phyloP scores from a whole-genome alignment of 2,113 vertebrate genomes.

The Bettongia penicillata region DNA sequence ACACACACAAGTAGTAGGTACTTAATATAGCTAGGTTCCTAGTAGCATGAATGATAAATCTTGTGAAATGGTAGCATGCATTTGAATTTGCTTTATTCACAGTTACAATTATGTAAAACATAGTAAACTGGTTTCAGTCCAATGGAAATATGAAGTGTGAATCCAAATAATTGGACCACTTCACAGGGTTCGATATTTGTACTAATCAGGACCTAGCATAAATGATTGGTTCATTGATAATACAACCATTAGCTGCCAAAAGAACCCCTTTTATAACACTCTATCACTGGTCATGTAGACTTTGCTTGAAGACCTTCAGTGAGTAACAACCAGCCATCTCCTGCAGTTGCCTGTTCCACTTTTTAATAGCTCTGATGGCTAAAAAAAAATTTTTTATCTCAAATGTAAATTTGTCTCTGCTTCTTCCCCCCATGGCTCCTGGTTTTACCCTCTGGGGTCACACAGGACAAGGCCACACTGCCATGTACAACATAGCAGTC shows the following conservation, averaged over 20 bases:
- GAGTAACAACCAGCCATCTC: not conserved
- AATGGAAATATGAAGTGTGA: not conserved
- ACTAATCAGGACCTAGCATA: not conserved
- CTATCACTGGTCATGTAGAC: not conserved
- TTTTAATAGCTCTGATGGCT: not conserved
- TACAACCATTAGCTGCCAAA: not conserved
- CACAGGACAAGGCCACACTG: not conserved
- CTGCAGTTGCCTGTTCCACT: not conserved
- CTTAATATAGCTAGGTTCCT: not conserved
- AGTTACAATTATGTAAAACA: not conserved
- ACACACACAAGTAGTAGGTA: not conserved
- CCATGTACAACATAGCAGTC: not conserved
- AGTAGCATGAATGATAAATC: not conserved
- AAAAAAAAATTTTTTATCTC: not conserved
- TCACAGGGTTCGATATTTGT: not conserved
- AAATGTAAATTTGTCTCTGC: not conserved
- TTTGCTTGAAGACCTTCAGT: not conserved
- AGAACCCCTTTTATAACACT: not conserved
- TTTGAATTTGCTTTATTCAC: not conserved
- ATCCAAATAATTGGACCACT: not conserved
- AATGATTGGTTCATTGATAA: not conserved
- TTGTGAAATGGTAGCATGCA: not conserved
- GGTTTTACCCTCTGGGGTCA: not conserved
- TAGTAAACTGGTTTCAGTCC: not conserved
- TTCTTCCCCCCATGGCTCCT: not conserved